These are phyloP conservation scores for Eurytoma californica DNA, from an alignment of 2,888 invertebrate species.

Conservation along the genomic window DNA sequence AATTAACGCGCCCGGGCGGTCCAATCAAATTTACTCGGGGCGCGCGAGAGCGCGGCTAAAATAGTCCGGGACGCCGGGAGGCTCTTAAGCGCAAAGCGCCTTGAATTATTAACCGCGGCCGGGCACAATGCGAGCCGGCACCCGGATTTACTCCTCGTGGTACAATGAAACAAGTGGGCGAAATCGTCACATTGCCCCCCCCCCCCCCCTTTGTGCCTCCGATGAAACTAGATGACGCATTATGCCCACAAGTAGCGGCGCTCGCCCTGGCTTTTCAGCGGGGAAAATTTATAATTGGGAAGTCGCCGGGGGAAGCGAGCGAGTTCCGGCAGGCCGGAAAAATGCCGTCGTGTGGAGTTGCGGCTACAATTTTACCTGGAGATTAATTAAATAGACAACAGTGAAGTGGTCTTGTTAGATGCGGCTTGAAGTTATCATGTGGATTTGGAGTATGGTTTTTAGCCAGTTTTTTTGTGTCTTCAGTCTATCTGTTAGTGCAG, in stretches of 20 bases:
- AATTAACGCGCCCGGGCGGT: background rate
- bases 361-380: background rate
- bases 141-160: background rate
- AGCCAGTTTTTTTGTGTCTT: too few relatives aligned
- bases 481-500: too few relatives aligned
- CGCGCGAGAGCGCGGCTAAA: background rate
- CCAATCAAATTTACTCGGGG: background rate
- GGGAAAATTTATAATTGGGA: too few relatives aligned
- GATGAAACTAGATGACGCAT: slow-evolving; percentile 12
- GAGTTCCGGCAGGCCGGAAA: background rate
- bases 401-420: background rate
- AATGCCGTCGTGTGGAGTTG: background rate
- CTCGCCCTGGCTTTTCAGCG: background rate
- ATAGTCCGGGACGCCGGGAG: background rate
- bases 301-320: background rate
- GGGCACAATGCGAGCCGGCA: background rate
- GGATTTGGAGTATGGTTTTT: too few relatives aligned
- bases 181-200: slow-evolving; percentile 6
- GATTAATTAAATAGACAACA: background rate
- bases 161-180: background rate
- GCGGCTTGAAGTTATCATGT: too few relatives aligned
- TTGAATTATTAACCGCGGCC: slow-evolving; percentile 20
- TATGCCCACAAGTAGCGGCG: background rate
- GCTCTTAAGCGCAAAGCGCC: background rate
- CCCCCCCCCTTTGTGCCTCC: background rate